Percentiles rank a stretch among this genome's conserved stretches.
Conservation (phyloP, 2,797 vertebrate genomes). For the Semaprochilodus insignis region DNA sequence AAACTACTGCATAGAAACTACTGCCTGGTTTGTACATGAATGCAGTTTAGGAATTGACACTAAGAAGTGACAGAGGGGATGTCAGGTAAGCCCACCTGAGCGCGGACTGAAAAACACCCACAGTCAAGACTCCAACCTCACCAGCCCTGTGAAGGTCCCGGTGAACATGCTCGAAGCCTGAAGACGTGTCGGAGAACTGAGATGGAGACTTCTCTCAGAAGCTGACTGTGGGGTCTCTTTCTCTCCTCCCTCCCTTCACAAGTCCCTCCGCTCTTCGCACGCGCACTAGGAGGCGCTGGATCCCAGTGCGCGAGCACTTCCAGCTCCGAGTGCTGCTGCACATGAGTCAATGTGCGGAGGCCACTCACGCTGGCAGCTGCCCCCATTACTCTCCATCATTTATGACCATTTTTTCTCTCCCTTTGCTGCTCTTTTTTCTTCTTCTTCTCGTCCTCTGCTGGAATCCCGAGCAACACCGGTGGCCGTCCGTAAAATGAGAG, state of each 20-base stretch:
- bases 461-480: constrained; percentile 30
- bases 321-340: constrained; percentile 51
- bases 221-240: not conserved
- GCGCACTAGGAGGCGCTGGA: constrained; percentile 66
- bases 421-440: constrained; percentile 67
- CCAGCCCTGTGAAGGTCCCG: too few species aligned
- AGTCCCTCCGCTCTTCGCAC: not conserved
- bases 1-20: too few species aligned
- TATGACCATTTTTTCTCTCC: constrained; percentile 67
- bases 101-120: too few species aligned
- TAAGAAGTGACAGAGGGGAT: too few species aligned
- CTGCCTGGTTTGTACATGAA: too few species aligned
- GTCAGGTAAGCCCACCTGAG: too few species aligned
- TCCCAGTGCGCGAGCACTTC: constrained; percentile 58
- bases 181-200: not conserved
- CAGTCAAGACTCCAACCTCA: too few species aligned
- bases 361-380: constrained; percentile 47
- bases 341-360: constrained; percentile 68
- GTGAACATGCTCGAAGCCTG: too few species aligned
- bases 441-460: constrained; percentile 28
- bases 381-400: constrained; percentile 65
- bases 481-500: constrained; percentile 3
- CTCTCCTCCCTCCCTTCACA: not conserved
- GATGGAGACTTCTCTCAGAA: not conserved
- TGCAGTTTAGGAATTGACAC: too few species aligned